A percentile compares a stretch with the other conserved stretches of the same genome.
phyloP scores from a whole-genome alignment of 2,797 vertebrate genomes.

The Sebastes oblongus region DNA sequence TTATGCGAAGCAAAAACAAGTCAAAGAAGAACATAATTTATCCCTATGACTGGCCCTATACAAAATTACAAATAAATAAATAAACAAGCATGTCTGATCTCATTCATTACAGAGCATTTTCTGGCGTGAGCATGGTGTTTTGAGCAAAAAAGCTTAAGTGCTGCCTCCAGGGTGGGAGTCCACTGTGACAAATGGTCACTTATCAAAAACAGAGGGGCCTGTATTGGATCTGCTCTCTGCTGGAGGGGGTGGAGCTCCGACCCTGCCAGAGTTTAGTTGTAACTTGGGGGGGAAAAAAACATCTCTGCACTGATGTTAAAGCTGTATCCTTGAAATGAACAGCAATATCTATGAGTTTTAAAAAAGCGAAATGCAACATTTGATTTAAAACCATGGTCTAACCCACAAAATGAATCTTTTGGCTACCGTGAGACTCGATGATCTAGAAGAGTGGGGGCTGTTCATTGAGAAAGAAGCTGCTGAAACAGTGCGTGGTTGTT shows the following conservation, averaged over 20 bases:
- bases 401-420: not conserved
- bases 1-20: not conserved
- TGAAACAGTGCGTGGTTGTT: conserved; percentile 46
- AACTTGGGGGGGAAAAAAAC: not conserved
- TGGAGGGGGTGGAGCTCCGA: conserved; percentile 8
- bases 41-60: not conserved
- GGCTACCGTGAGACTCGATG: conserved; percentile 14
- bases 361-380: not conserved
- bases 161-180: conserved; percentile 33
- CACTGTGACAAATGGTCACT: conserved; percentile 56
- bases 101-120: conserved; percentile 22
- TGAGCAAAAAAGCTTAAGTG: conserved; percentile 29
- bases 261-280: conserved; percentile 5
- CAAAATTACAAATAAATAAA: not conserved
- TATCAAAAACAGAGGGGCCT: conserved; percentile 59
- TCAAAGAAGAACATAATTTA: not conserved
- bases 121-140: conserved; percentile 15
- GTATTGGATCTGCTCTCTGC: conserved; percentile 36
- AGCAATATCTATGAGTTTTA: not conserved
- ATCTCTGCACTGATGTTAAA: not conserved
- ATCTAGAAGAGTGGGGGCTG: not conserved
- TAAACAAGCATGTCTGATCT: conserved; percentile 1
- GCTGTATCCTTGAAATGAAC: not conserved
- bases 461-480: conserved; percentile 50
- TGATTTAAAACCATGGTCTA: conserved; percentile 12